Base-by-base conservation (phyloP, 2,888 invertebrate species). In the Melieria crassipennis region DNA sequence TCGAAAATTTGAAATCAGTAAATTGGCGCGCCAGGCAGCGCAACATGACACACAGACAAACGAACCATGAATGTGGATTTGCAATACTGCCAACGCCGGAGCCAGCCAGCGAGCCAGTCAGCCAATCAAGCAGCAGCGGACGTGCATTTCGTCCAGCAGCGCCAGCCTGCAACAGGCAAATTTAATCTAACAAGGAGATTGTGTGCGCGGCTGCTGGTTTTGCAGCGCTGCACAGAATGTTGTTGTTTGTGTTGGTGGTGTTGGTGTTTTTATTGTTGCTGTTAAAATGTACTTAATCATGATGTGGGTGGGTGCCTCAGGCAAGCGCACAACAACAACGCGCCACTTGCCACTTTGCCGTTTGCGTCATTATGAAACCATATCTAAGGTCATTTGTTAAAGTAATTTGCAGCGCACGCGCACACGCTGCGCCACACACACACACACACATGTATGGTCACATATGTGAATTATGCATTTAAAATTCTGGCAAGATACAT, bases 321-420 rank as follows among this genome's bases (percentile, higher is more conserved):
- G 70, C 60, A 45, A 61, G 42, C 60, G 11, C 55, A 65, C 43
- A 9, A 70, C 30, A 57, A 57, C 13, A 60, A 11, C 65, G 43
- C 64, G 70, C 65, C 70, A 70, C 65, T 65, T 70, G 70, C 70
- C 70, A 70, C 65, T 61, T 60, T 48, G 42, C 71, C 76, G 74
- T 76, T 76, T 76, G 74, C 73, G 69, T 69, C 72, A 79, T 83
- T 82, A 77, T 82, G 79, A 79, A 81, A 82, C 80, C 79, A 78
- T 79, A 81, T 78, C 80, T 84, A 81, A 84, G 84, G 83, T 84
- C 83, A 82, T 82, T 83, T 84, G 80, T 83, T 77, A 76, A 78
- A 77, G 79, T 81, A 83, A 83, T 84, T 84, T 81, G 79, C 70
- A 7, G 46, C 64, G 58, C 65, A 13, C 30, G 30, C 57, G 57